These are phyloP conservation scores for Ferdinandea cuprea DNA, from an alignment of 2,888 invertebrate species.

Conservation along the genomic window DNA sequence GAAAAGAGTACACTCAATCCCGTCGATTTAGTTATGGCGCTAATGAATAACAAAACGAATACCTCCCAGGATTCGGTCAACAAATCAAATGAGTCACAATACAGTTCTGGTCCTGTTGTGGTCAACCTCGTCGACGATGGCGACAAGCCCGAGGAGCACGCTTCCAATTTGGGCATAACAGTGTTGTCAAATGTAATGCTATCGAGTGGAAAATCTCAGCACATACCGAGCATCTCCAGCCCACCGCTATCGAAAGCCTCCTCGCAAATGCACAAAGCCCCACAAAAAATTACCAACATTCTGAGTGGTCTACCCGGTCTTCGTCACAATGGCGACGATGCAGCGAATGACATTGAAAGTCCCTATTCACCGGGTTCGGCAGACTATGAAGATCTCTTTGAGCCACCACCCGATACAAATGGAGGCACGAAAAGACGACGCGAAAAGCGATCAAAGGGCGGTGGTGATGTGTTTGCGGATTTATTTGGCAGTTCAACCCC, in stretches of 20 bases:
- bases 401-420: conserved; percentile 86
- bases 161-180: conserved; percentile 76
- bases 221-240: conserved; percentile 81
- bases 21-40: conserved; percentile 85
- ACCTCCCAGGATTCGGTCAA: conserved; percentile 77
- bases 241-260: conserved; percentile 78
- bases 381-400: conserved; percentile 93
- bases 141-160: conserved; percentile 78
- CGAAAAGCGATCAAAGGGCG: conserved; percentile 63
- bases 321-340: conserved; percentile 81
- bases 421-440: conserved; percentile 76
- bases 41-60: conserved; percentile 83
- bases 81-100: conserved; percentile 79
- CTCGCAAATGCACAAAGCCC: conserved; percentile 76
- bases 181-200: conserved; percentile 82
- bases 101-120: conserved; percentile 75
- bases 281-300: conserved; percentile 69
- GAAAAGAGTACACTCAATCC: conserved; percentile 83
- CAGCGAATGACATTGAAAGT: conserved; percentile 88
- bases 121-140: conserved; percentile 67
- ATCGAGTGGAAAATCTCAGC: conserved; percentile 78
- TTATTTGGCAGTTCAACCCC: conserved; percentile 86
- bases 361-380: conserved; percentile 96
- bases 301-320: conserved; percentile 77
- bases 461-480: conserved; percentile 85